phyloP scores from a whole-genome alignment of 1,140 invertebrate species.

The Psix sp. region DNA sequence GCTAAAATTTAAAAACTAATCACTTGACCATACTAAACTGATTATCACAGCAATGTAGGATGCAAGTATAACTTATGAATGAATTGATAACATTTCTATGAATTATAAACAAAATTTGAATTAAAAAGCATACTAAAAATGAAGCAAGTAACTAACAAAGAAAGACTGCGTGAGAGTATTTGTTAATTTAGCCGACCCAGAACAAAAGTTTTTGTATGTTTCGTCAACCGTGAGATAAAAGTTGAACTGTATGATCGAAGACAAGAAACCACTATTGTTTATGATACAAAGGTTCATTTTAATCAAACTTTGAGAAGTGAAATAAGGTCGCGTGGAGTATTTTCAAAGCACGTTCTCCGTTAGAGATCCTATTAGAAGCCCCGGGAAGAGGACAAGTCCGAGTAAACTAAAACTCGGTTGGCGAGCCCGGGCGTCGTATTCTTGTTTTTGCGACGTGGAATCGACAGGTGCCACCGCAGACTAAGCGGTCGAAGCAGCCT shows the following conservation, averaged over 20 bases:
- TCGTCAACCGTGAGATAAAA: too few relatives aligned
- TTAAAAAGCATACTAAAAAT: too few relatives aligned
- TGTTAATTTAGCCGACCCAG: too few relatives aligned
- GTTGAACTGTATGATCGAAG: background rate
- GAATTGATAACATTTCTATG: too few relatives aligned
- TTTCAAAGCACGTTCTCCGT: slow-evolving; percentile 48
- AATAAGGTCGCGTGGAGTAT: slow-evolving; percentile 36
- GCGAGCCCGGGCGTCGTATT: slow-evolving; percentile 39
- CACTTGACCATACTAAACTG: too few relatives aligned
- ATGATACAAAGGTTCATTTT: slow-evolving; percentile 45
- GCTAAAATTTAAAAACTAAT: too few relatives aligned
- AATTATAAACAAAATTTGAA: too few relatives aligned
- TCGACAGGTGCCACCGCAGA: slow-evolving; percentile 67
- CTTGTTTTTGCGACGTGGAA: slow-evolving; percentile 65
- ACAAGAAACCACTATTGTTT: slow-evolving; percentile 28
- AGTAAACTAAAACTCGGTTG: slow-evolving; percentile 37
- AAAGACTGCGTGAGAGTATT: too few relatives aligned
- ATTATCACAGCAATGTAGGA: too few relatives aligned
- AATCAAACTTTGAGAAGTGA: slow-evolving; percentile 44
- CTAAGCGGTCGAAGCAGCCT: slow-evolving; percentile 54
- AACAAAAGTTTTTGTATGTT: too few relatives aligned
- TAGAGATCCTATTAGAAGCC: slow-evolving; percentile 53
- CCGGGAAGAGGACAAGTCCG: slow-evolving; percentile 34
- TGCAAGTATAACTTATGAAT: too few relatives aligned
- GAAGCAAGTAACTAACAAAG: too few relatives aligned